Evolutionary conservation across 2,797 vertebrate species (phyloP).

Genomic region (Liparis tanakae): DNA sequence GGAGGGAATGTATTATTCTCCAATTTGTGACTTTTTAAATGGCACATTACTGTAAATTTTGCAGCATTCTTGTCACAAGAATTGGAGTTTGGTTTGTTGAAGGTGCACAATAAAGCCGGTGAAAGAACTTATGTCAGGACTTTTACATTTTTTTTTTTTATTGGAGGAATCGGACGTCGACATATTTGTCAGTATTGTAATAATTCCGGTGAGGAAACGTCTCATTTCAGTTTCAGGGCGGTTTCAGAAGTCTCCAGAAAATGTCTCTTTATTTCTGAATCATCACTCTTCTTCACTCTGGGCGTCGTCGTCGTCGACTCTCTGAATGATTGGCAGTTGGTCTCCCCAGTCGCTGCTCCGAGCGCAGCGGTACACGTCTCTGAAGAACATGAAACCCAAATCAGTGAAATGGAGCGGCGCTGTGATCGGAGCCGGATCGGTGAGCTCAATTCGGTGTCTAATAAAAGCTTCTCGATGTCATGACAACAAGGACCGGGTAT

Average conservation of each 20-base stretch:
- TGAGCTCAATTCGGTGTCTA: not conserved
- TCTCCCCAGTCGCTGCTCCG: slow-evolving; percentile 89
- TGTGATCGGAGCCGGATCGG: not conserved
- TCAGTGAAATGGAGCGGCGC: fast-evolving
- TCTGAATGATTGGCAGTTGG: slow-evolving; percentile 75
- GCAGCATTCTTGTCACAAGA: not conserved
- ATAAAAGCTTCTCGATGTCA: not conserved
- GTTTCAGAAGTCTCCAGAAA: not conserved
- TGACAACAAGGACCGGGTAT: not conserved
- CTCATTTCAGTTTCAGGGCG: not conserved
- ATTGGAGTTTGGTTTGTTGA: slow-evolving; percentile 11
- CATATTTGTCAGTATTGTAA: not conserved
- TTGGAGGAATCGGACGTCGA: slow-evolving; percentile 11
- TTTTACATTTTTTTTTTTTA: slow-evolving; percentile 28
- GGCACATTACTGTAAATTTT: not conserved
- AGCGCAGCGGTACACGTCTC: slow-evolving; percentile 89
- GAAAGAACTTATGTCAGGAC: not conserved
- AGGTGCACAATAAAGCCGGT: slow-evolving; percentile 26
- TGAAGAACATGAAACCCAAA: slow-evolving; percentile 36
- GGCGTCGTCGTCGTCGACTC: slow-evolving; percentile 24
- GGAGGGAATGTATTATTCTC: no score
- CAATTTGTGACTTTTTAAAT: not conserved
- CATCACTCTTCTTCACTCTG: slow-evolving; percentile 53
- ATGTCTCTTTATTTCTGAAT: not conserved
- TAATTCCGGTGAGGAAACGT: not conserved